These are phyloP conservation scores for Mesodorylaimus sp. DNA, from an alignment of 2,888 invertebrate genomes.

Conservation along the genomic window DNA sequence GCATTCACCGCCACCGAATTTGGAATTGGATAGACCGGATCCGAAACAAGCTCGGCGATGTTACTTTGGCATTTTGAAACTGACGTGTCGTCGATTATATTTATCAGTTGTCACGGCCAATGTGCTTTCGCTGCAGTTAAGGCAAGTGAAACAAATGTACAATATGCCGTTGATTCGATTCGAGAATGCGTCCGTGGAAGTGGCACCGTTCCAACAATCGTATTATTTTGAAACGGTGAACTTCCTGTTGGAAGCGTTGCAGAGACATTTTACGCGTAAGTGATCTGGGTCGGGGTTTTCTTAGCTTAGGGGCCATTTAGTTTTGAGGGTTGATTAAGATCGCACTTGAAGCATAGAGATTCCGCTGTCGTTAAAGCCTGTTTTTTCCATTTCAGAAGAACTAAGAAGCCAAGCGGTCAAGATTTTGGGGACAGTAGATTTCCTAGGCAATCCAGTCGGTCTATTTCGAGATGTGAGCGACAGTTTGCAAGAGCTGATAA, in stretches of 20 bases:
- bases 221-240: constrained; percentile 80
- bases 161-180: constrained; percentile 78
- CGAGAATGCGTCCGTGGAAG: constrained; percentile 81
- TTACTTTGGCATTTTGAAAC: constrained; percentile 62
- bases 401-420: constrained; percentile 82
- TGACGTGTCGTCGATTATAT: constrained; percentile 44
- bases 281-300: too few species aligned
- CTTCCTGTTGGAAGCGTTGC: constrained; percentile 57
- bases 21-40: background rate
- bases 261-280: constrained; percentile 54
- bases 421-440: constrained; percentile 87
- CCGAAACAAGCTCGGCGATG: constrained; percentile 43
- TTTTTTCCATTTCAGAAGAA: constrained; percentile 50
- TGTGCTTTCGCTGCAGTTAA: constrained; percentile 56
- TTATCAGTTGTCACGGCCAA: constrained; percentile 72
- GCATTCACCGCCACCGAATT: background rate
- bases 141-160: constrained; percentile 59
- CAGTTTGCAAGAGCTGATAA: constrained; percentile 71
- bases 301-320: too few species aligned
- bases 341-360: too few species aligned
- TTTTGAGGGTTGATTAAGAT: too few species aligned
- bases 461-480: constrained; percentile 86
- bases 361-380: too few species aligned
- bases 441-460: constrained; percentile 88
- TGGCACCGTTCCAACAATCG: constrained; percentile 61